Evolutionary conservation across 2,113 vertebrate species (phyloP).

Genomic region (Sturnus vulgaris): DNA sequence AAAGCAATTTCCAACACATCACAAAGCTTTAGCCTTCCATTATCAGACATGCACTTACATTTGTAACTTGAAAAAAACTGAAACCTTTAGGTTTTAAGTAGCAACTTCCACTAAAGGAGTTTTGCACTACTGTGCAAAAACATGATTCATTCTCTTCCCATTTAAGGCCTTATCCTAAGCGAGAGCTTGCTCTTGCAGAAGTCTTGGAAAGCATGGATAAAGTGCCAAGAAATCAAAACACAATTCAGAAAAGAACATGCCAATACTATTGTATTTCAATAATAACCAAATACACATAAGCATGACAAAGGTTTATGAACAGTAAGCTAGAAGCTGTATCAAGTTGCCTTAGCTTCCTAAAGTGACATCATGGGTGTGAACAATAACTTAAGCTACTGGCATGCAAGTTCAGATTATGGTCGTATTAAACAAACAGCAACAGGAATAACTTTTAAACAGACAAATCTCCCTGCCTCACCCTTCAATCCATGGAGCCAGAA

Average conservation of each 20-base stretch:
- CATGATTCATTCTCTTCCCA: neutral
- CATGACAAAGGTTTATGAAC: neutral
- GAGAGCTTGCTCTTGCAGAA: neutral
- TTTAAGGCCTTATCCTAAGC: neutral
- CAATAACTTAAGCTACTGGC: neutral
- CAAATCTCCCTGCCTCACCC: neutral
- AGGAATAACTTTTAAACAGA: neutral
- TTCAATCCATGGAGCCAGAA: neutral
- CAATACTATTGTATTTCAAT: neutral
- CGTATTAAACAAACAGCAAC: neutral
- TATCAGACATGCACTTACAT: neutral
- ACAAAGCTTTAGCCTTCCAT: neutral
- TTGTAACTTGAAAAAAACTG: neutral
- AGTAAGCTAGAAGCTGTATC: neutral
- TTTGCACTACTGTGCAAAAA: neutral
- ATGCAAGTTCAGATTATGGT: neutral
- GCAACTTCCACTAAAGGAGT: neutral
- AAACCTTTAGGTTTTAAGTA: neutral
- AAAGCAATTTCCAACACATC: neutral
- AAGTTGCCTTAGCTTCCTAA: neutral
- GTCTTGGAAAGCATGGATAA: neutral
- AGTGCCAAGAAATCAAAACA: neutral
- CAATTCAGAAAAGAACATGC: neutral
- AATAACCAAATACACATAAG: neutral
- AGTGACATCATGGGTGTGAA: neutral